A percentile compares a stretch with the other conserved stretches of the same genome.
These are phyloP conservation scores for Diprion similis DNA, from an alignment of 1,140 invertebrate species.

Conservation along the genomic window DNA sequence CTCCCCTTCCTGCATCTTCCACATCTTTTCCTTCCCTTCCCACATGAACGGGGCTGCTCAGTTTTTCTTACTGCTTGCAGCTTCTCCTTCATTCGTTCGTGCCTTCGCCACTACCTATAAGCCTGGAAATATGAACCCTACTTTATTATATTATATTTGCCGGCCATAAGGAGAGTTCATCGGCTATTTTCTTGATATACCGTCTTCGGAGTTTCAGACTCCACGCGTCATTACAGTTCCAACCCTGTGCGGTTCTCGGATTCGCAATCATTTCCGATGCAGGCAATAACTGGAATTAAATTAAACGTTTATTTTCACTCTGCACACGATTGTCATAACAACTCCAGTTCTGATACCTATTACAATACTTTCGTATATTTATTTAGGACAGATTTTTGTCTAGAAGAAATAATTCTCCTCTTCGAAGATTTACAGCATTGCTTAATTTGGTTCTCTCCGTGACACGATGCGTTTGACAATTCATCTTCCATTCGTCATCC, in stretches of 20 bases:
- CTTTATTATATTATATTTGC: constrained; percentile 64
- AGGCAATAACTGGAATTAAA: no score
- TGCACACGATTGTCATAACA: no score
- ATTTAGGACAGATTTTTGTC: no score
- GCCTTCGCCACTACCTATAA: constrained; percentile 45
- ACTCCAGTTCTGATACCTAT: no score
- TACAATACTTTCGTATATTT: no score
- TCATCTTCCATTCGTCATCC: no score
- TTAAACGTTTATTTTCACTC: no score
- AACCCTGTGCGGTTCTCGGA: neutral
- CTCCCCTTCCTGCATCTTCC: constrained; percentile 43
- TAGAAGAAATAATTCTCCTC: no score
- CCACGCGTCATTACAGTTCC: neutral
- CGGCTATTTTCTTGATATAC: constrained; percentile 58
- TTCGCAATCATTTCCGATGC: neutral
- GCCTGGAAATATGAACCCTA: constrained; percentile 56
- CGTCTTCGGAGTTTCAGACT: constrained; percentile 30
- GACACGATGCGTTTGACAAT: no score
- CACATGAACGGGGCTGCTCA: constrained; percentile 26
- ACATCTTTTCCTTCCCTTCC: constrained; percentile 24
- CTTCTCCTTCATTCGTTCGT: constrained; percentile 41
- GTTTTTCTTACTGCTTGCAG: constrained; percentile 36
- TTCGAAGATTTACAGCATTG: no score
- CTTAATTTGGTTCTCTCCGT: no score
- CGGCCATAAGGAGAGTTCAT: constrained; percentile 58